Evolutionary conservation across 2,888 invertebrate species (phyloP), one percentile per base, ranked within the genome.

Genomic region (Caenorhabditis becei): DNA sequence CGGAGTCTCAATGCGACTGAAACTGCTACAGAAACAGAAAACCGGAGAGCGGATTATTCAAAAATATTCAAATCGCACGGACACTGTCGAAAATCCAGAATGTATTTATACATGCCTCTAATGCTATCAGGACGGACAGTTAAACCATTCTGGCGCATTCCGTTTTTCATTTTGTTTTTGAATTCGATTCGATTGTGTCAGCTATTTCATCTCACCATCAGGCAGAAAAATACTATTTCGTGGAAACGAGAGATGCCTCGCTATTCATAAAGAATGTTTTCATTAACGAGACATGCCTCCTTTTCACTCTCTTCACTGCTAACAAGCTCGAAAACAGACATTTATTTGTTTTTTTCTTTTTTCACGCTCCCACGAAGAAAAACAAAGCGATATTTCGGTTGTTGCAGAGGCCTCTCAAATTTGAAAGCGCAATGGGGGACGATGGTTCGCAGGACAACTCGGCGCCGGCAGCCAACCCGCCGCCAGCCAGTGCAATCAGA

Each of bases 331-430:
- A 26, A 16, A 28, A 54, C 54, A 47, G n/a, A n/a, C 47, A 47
- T 47, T 51, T 26, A n/a, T 26, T 67, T 26, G 41, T 7, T 2
- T 62, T 54, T 66, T 24, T n/a, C 44, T 62, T 37, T 53, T 41
- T 61, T 59, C n/a, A 41, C 41, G 8, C 41, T 7, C 65, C 41
- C 49, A 32, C 49, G 44, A 10, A 58, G 10, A 20, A 20, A 10
- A 14, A 51, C 18, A 41, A 47, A 5, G 4, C 2, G 18, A 24
- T 69, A 51, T 35, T 59, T 51, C 35, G 1, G 23, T 54, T 20
- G 53, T 67, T 65, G 11, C 65, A 74, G 74, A 74, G 51, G 16
- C 67, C 20, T 77, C 77, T 77, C 77, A 77, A 77, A 77, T 77
- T 77, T 77, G 77, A 24, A 37, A 74, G 59, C 59, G 49, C 54